A percentile compares a stretch with the other conserved stretches of the same genome.
These are phyloP conservation scores for Semicossyphus pulcher DNA, from an alignment of 2,113 vertebrate species.

Conservation along the genomic window DNA sequence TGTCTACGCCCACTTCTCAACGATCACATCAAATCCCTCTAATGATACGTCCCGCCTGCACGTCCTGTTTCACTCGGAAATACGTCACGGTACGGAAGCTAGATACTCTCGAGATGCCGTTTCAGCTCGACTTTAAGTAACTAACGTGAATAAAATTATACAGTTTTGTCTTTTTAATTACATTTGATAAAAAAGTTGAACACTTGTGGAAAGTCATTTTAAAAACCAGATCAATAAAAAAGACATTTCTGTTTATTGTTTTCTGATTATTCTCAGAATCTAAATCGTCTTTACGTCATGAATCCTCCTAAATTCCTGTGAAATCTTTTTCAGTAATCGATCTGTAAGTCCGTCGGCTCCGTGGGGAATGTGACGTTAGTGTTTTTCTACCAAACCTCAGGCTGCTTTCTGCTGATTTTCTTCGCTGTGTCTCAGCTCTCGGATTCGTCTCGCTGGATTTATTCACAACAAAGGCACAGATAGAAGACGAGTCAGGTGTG, in stretches of 20 bases:
- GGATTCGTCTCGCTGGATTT: conserved; percentile 4
- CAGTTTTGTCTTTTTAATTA: neutral
- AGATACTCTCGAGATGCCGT: no score
- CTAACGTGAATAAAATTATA: no score
- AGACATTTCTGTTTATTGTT: neutral
- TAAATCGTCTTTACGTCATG: neutral
- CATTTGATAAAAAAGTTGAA: neutral
- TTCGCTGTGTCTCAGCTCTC: neutral
- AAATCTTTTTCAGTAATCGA: neutral
- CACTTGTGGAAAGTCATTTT: neutral
- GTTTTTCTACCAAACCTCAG: neutral
- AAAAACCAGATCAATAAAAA: neutral
- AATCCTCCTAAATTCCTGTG: neutral
- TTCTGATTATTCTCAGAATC: no score
- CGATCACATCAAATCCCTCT: no score
- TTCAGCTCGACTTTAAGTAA: no score
- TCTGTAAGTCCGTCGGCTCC: neutral
- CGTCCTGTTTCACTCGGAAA: no score
- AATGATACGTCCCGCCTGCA: no score
- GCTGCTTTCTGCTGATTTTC: neutral
- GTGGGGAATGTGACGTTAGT: neutral
- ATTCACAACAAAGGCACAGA: neutral
- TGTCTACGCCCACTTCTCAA: no score
- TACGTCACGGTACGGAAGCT: no score
- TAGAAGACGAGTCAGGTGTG: neutral